phyloP scores from a whole-genome alignment of 2,888 invertebrate genomes.

The Athripsodes cinereus region DNA sequence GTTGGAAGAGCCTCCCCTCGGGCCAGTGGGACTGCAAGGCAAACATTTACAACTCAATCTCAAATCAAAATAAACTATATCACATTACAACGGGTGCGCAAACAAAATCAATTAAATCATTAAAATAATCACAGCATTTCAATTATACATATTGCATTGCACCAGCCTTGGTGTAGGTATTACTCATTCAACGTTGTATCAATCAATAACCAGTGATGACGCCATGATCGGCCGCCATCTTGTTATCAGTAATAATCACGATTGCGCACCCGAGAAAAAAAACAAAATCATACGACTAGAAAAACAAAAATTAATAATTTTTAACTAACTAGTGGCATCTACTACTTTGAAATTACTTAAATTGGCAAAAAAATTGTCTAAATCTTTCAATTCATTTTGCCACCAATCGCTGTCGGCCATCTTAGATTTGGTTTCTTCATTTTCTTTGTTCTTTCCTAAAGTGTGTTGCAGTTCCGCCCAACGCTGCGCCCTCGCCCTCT shows the following conservation, averaged over 20 bases:
- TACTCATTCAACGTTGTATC: not conserved
- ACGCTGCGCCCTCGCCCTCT: constrained; percentile 54
- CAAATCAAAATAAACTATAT: constrained; percentile 4
- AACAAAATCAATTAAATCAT: not conserved
- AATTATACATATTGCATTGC: constrained; percentile 7
- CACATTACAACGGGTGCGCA: not conserved
- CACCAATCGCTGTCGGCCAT: not conserved
- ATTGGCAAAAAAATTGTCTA: constrained; percentile 61
- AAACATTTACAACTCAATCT: constrained; percentile 16
- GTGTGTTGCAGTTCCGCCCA: constrained; percentile 54
- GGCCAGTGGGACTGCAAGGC: constrained; percentile 22
- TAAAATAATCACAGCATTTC: not conserved
- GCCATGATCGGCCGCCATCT: not conserved
- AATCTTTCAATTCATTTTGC: constrained; percentile 56
- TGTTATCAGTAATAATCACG: not conserved
- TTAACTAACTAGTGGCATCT: constrained; percentile 9
- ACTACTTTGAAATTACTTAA: constrained; percentile 45
- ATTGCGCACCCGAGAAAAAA: not conserved
- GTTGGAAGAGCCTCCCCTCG: constrained; percentile 6
- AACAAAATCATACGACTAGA: not conserved
- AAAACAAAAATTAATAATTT: not conserved
- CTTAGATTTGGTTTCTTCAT: constrained; percentile 32
- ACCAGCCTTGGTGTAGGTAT: not conserved
- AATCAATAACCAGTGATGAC: no score
- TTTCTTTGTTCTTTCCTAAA: constrained; percentile 40